Evolutionary conservation across 2,113 vertebrate genomes (phyloP).

Genomic region (Indicator maculatus): DNA sequence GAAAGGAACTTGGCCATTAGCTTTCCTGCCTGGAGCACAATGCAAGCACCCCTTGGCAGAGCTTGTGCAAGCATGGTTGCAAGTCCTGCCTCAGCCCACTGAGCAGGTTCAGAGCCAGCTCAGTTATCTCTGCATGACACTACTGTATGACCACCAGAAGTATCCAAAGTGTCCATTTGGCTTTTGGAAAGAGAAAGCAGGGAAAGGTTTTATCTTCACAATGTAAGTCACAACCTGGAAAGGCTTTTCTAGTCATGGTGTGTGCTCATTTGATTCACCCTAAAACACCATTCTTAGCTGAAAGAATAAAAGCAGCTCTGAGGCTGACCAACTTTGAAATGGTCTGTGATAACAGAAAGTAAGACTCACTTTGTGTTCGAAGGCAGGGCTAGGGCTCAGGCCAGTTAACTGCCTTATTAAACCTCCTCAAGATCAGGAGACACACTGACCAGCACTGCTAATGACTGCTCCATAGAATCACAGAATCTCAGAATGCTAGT

Average conservation of each 20-base stretch:
- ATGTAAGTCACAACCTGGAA: background rate
- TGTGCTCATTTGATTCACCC: background rate
- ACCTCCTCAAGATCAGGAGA: background rate
- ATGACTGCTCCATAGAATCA: background rate
- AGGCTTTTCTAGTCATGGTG: background rate
- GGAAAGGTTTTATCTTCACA: background rate
- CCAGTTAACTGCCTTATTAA: background rate
- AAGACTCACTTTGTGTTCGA: background rate
- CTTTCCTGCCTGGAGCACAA: background rate
- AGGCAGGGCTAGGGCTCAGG: background rate
- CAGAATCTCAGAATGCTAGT: no score
- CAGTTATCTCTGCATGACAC: background rate
- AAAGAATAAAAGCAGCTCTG: background rate
- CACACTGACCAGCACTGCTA: background rate
- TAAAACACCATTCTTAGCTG: background rate
- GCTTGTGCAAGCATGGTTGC: accelerated
- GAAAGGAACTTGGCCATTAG: background rate
- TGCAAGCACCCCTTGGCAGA: background rate
- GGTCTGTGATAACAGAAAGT: background rate
- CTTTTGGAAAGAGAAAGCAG: background rate
- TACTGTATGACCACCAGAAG: background rate
- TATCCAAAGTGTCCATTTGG: background rate
- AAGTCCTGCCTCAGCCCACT: background rate
- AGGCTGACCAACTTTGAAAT: background rate
- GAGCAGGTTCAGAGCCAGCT: background rate